A percentile compares a stretch with the other conserved stretches of the same genome.
These are phyloP conservation scores for Buteo buteo DNA, from an alignment of 2,113 vertebrate species.

Conservation along the genomic window DNA sequence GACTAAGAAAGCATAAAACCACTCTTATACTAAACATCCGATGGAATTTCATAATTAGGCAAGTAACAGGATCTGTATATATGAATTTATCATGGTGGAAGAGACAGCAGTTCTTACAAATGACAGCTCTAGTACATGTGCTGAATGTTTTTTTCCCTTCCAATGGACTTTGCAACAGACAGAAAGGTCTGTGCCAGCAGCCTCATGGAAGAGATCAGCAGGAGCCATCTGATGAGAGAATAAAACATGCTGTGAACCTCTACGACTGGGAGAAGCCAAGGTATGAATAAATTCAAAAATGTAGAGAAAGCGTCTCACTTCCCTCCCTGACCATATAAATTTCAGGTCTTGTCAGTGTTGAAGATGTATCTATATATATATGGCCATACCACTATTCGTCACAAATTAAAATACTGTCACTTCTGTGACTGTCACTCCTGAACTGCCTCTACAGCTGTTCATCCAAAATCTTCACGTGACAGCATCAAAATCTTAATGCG, in stretches of 20 bases:
- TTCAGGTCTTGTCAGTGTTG: background rate
- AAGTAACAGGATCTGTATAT: background rate
- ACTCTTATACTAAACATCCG: background rate
- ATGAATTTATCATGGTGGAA: background rate
- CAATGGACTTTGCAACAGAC: background rate
- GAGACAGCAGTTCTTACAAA: background rate
- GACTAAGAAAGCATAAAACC: background rate
- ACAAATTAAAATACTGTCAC: background rate
- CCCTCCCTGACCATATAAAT: background rate
- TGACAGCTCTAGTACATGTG: background rate
- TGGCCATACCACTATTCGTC: background rate
- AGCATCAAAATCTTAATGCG: background rate
- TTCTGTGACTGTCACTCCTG: background rate
- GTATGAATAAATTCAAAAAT: background rate
- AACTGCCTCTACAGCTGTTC: background rate
- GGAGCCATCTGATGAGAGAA: background rate
- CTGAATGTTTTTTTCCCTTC: background rate
- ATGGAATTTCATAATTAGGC: background rate
- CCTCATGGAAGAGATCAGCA: background rate
- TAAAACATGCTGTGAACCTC: background rate
- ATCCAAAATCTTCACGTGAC: background rate
- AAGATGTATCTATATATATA: background rate
- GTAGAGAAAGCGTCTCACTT: background rate
- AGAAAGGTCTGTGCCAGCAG: background rate
- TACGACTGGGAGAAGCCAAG: background rate